Conservation (phyloP, 1,140 invertebrate species). For the Colletes gigas region DNA sequence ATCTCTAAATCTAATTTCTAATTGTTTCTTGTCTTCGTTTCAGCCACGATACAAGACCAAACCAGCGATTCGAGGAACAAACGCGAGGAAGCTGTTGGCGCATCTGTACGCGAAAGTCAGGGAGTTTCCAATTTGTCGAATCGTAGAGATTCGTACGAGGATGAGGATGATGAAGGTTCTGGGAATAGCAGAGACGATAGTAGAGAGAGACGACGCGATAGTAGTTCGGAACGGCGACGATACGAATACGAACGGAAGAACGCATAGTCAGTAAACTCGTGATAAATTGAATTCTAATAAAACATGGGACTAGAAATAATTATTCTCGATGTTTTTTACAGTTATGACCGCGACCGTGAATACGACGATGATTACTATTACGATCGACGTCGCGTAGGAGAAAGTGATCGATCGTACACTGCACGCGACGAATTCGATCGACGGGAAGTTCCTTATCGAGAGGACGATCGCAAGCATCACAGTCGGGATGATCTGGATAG, state of each 20-base stretch:
- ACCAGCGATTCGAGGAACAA: constrained; percentile 72
- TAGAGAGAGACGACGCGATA: constrained; percentile 75
- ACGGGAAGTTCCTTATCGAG: constrained; percentile 72
- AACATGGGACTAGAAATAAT: neutral
- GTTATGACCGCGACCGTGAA: constrained; percentile 75
- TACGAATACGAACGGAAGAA: constrained; percentile 75
- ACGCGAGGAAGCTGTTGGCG: constrained; percentile 78
- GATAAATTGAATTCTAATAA: neutral
- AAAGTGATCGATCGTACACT: constrained; percentile 75
- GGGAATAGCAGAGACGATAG: constrained; percentile 76
- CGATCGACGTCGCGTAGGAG: constrained; percentile 77
- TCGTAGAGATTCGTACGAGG: constrained; percentile 77
- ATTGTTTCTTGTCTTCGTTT: neutral
- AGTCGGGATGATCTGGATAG: constrained; percentile 76
- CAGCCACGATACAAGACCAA: constrained; percentile 69
- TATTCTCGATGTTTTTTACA: constrained; percentile 49
- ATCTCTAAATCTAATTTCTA: neutral
- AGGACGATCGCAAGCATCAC: constrained; percentile 73
- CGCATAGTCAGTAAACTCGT: constrained; percentile 68
- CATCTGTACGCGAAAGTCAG: constrained; percentile 72
- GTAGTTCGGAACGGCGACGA: constrained; percentile 72
- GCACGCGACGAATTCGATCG: constrained; percentile 76
- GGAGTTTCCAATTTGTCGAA: constrained; percentile 65
- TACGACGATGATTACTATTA: constrained; percentile 81
- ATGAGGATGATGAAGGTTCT: constrained; percentile 77